A percentile compares a stretch with the other conserved stretches of the same genome.
phyloP scores from a whole-genome alignment of 2,113 vertebrate species.

The Taxidea taxus region DNA sequence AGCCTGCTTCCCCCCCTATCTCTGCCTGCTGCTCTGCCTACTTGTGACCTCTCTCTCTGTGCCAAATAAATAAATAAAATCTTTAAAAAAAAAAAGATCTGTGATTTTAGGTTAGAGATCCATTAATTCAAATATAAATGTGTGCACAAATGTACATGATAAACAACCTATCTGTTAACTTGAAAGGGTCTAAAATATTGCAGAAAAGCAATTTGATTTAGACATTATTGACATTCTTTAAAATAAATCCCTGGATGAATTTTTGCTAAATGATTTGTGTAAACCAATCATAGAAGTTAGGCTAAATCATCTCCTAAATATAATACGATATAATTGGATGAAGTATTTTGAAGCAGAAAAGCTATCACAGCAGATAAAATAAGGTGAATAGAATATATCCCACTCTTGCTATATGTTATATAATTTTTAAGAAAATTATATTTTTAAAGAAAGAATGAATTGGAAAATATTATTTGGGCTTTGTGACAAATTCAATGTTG shows the following conservation, averaged over 20 bases:
- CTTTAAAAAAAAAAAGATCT: no score
- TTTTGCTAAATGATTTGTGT: background rate
- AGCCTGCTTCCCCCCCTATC: no score
- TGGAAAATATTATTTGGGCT: background rate
- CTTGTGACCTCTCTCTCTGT: no score
- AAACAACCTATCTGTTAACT: background rate
- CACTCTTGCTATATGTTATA: background rate
- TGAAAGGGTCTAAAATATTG: background rate
- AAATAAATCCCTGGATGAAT: background rate
- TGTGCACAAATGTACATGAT: background rate
- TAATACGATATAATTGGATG: background rate
- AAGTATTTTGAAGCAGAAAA: slow-evolving; percentile 13
- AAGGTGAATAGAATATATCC: background rate
- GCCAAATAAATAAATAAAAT: no score
- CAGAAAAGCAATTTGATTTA: background rate
- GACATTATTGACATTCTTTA: background rate
- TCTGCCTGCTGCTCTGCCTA: no score
- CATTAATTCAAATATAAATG: background rate
- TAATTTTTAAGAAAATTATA: slow-evolving; percentile 22
- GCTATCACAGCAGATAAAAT: background rate
- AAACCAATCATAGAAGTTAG: background rate
- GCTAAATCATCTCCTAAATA: background rate
- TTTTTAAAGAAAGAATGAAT: background rate
- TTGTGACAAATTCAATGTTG: background rate
- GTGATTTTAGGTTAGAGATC: background rate